Evolutionary conservation across 1,140 invertebrate genomes (phyloP), one percentile per base, ranked within the genome.

Genomic region (Drosophila mayri): DNA sequence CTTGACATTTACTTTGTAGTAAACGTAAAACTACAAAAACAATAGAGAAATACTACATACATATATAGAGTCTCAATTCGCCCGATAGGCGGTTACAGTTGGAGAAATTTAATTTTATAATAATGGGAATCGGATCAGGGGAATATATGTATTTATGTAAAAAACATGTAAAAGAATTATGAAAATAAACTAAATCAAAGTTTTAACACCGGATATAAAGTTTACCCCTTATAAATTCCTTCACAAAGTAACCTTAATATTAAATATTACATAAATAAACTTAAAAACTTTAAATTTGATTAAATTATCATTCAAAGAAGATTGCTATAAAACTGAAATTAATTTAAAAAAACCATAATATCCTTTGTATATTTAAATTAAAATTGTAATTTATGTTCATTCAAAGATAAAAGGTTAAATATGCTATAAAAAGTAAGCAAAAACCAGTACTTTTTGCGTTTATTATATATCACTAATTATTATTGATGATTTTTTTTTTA

Each of bases 1-100:
- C 85, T 88, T 90, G 85, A 88, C 85, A 88, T 88, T 88, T 90
- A 90, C 85, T 90, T 88, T 81, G 74, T 79, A 90, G 85, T 81
- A 81, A 90, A 68, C 67, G 67, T 54, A 64, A 70, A 59, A 70
- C 63, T 78, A 62, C 54, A 85, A 81, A 49, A 70, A 61, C 76
- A 63, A 41, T 38, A 1, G 22, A 22, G 22, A 22, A 22, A 22
- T 22, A 22, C 22, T 22, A 22, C 22, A 22, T 22, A 25, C 25
- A 25, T 25, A 25, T 25, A 25, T 25, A 25, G 25, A 25, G 25
- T 66, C 37, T 50, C 61, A 62, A 50, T 71, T 47, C 18, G 30
- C 35, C n/a, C 68, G 58, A 41, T 47, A 52, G 20, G 44, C 43
- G 57, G 57, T 20, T 81, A 65, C 74, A 68, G 47, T 59, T 22